Conservation (phyloP, 1,140 invertebrate species). For the Aphaenogaster floridana region DNA sequence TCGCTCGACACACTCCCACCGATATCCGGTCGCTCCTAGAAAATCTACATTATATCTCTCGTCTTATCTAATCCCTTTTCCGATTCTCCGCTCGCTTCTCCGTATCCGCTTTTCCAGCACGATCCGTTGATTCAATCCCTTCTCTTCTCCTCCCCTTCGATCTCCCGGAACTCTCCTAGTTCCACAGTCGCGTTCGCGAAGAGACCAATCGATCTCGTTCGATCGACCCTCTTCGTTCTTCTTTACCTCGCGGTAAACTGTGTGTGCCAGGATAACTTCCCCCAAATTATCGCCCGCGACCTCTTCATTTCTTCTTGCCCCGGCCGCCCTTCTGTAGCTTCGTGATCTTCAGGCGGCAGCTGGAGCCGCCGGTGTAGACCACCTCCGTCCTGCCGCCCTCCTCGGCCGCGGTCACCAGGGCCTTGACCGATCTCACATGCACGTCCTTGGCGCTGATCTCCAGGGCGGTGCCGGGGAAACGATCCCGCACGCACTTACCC, state of each 20-base stretch:
- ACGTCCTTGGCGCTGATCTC: conserved; percentile 85
- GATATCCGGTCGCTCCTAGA: conserved; percentile 14
- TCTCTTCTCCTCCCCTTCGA: not conserved
- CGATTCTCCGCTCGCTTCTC: conserved; percentile 13
- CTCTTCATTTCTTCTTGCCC: conserved; percentile 77
- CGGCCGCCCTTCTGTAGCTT: conserved; percentile 80
- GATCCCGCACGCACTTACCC: conserved; percentile 85
- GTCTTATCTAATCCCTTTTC: conserved; percentile 1
- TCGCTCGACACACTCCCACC: conserved; percentile 31
- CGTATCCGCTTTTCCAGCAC: not conserved
- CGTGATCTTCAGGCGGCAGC: conserved; percentile 80
- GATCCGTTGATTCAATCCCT: conserved; percentile 17
- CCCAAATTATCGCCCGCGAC: conserved; percentile 3
- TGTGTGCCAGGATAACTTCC: conserved; percentile 49
- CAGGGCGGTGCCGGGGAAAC: conserved; percentile 82
- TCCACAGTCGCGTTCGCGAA: not conserved
- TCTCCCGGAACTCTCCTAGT: not conserved
- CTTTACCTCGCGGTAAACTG: conserved; percentile 26
- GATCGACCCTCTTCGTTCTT: conserved; percentile 7
- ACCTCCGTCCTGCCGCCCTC: conserved; percentile 85
- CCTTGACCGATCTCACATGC: conserved; percentile 83
- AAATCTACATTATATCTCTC: conserved; percentile 51
- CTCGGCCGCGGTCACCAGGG: conserved; percentile 83
- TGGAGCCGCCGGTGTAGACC: conserved; percentile 83
- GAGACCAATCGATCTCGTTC: conserved; percentile 25